phyloP scores from a whole-genome alignment of 2,797 vertebrate species.

The Chaetophractus vellerosus region DNA sequence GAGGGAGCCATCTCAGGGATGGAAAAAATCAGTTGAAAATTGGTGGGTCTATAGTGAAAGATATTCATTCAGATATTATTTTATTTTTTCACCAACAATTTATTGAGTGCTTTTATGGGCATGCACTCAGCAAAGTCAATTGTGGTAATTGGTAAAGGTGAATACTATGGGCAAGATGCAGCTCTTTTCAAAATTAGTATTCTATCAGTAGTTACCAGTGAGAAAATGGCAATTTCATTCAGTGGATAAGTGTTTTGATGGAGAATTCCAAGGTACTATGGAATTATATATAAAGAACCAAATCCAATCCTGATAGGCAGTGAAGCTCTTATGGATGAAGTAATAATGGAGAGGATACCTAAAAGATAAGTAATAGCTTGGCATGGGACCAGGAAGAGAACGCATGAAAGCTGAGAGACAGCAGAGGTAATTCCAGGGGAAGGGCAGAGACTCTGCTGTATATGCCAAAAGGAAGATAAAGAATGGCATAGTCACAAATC shows the following conservation, averaged over 20 bases:
- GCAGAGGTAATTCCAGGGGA: neutral
- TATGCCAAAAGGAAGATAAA: neutral
- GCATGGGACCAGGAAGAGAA: fast-evolving
- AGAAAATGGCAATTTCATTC: neutral
- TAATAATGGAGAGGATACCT: neutral
- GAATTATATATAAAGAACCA: neutral
- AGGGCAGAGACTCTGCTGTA: neutral
- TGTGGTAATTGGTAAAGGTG: too few species aligned
- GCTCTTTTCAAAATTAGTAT: neutral
- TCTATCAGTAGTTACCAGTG: neutral
- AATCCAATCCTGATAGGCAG: neutral
- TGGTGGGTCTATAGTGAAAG: neutral
- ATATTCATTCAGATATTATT: neutral
- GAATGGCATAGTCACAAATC: neutral
- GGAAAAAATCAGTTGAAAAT: neutral
- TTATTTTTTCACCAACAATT: neutral
- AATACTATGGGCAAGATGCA: neutral
- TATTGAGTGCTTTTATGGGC: neutral
- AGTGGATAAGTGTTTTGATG: neutral
- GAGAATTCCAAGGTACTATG: neutral
- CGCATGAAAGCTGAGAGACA: fast-evolving
- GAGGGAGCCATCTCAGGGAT: too few species aligned
- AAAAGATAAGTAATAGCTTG: too few species aligned
- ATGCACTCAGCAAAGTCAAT: neutral
- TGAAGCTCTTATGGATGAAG: neutral